Percentiles rank a stretch among this genome's conserved stretches.
phyloP scores from a whole-genome alignment of 2,888 invertebrate species.

The Cryptus armator region DNA sequence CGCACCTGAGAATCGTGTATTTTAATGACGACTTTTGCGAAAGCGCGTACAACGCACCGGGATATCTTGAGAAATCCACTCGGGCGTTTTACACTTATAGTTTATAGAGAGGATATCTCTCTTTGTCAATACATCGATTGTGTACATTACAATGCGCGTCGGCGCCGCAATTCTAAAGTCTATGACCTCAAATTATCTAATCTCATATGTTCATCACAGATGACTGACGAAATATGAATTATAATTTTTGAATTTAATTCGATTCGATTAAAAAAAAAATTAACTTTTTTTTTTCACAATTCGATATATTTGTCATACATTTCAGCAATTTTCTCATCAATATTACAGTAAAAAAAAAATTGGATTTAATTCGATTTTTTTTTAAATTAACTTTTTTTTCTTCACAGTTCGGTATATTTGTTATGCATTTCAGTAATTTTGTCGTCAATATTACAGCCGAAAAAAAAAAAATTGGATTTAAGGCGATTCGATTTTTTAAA shows the following conservation, averaged over 20 bases:
- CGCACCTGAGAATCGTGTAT: conserved; percentile 27
- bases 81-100: conserved; percentile 13
- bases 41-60: conserved; percentile 29
- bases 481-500: too few relatives aligned
- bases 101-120: conserved; percentile 43
- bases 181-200: conserved; percentile 12
- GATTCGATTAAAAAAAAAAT: neutral
- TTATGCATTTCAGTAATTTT: too few relatives aligned
- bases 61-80: conserved; percentile 46
- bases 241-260: neutral
- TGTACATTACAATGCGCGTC: conserved; percentile 2
- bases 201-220: neutral
- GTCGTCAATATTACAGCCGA: too few relatives aligned
- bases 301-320: too few relatives aligned
- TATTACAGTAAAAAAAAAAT: too few relatives aligned
- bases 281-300: too few relatives aligned
- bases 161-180: conserved; percentile 14
- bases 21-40: conserved; percentile 43
- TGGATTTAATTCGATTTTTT: neutral
- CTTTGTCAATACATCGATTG: conserved; percentile 45
- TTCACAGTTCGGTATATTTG: too few relatives aligned
- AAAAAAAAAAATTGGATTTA: neutral
- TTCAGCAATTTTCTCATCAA: too few relatives aligned
- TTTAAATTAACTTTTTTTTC: too few relatives aligned
- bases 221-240: neutral